These are phyloP conservation scores for Lepidothrix coronata DNA, from an alignment of 2,113 vertebrate genomes.

Conservation along the genomic window DNA sequence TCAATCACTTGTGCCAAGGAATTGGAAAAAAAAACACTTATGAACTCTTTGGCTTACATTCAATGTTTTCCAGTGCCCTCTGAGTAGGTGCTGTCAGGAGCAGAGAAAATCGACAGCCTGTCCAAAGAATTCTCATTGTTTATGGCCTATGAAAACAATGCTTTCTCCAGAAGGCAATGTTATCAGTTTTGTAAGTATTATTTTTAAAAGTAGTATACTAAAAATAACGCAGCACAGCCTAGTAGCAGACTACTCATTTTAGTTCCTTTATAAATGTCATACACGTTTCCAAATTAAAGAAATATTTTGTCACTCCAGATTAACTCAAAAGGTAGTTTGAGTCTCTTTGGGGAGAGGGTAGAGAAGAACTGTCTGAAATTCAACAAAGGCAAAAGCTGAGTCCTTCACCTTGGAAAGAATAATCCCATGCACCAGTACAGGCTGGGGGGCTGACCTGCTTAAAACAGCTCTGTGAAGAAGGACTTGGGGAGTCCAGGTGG, in stretches of 20 bases:
- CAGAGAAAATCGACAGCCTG: neutral
- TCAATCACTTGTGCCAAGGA: slow-evolving; percentile 26
- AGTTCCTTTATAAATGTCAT: slow-evolving; percentile 22
- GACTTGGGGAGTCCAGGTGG: neutral
- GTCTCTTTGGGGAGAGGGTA: neutral
- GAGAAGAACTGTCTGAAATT: neutral
- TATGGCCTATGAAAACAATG: slow-evolving; percentile 38
- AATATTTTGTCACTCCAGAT: neutral
- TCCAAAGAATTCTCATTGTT: neutral
- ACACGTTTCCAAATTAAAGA: neutral
- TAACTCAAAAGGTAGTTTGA: neutral
- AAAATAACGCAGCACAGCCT: neutral
- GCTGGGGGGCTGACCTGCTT: neutral
- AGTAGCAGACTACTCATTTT: neutral
- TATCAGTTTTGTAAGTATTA: neutral
- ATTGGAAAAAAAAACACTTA: slow-evolving; percentile 20
- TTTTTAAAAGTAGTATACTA: slow-evolving; percentile 13
- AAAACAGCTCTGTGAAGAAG: neutral
- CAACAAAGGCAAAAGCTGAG: neutral
- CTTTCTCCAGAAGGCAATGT: neutral
- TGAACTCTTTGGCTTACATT: neutral
- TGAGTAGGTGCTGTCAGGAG: neutral
- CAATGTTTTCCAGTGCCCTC: neutral
- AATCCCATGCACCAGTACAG: neutral
- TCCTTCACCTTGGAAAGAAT: neutral